A percentile compares a stretch with the other conserved stretches of the same genome.
phyloP scores from a whole-genome alignment of 2,113 vertebrate genomes.

The Scolopax mira region DNA sequence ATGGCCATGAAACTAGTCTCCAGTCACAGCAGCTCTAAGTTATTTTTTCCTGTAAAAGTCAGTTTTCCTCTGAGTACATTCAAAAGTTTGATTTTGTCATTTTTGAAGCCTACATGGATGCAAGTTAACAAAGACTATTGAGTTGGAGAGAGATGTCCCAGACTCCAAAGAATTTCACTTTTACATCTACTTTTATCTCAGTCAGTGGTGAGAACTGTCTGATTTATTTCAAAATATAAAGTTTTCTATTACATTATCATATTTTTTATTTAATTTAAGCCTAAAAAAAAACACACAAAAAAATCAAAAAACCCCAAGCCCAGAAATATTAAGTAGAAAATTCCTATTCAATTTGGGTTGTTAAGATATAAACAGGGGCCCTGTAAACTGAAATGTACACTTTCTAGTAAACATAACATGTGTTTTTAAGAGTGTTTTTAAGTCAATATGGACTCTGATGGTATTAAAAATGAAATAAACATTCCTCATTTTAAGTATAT shows the following conservation, averaged over 20 bases:
- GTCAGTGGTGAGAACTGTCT: not conserved
- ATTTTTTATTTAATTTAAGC: not conserved
- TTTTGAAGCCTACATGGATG: not conserved
- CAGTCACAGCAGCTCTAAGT: not conserved
- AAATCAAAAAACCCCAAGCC: not conserved
- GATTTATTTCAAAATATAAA: not conserved
- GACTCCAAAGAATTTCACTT: not conserved
- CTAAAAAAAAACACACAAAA: not conserved
- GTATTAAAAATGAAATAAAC: not conserved
- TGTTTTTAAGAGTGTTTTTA: not conserved
- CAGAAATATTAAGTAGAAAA: not conserved
- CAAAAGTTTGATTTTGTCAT: not conserved
- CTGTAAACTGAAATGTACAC: not conserved
- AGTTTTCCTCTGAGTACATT: not conserved
- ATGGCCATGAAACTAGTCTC: not conserved
- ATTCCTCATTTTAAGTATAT: not conserved
- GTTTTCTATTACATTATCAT: not conserved
- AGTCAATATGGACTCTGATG: not conserved
- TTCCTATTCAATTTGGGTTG: not conserved
- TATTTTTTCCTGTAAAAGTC: not conserved
- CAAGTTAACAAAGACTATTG: not conserved
- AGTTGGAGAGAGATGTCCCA: not conserved
- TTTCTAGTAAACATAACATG: not conserved
- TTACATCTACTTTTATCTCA: not conserved
- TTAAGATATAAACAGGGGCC: not conserved